phyloP scores from a whole-genome alignment of 2,113 vertebrate genomes.

The Hemichromis elongatus region DNA sequence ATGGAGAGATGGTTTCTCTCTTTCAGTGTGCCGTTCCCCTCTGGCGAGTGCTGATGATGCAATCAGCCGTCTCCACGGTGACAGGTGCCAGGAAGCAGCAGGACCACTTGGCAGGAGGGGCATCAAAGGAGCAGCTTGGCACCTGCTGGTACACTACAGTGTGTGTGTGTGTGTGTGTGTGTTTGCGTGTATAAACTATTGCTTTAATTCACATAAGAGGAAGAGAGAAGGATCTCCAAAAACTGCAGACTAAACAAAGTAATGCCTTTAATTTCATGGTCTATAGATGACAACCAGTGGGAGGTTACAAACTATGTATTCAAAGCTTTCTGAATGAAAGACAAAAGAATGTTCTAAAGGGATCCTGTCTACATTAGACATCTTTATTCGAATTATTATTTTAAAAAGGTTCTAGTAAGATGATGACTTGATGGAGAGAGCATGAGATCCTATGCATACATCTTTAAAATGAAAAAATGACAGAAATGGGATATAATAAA shows the following conservation, averaged over 20 bases:
- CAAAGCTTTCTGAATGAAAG: neutral
- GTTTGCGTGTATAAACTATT: neutral
- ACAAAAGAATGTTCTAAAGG: neutral
- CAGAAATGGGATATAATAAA: neutral
- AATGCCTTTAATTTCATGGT: neutral
- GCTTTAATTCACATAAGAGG: slow-evolving; percentile 10
- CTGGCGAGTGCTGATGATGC: slow-evolving; percentile 66
- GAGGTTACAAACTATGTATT: neutral
- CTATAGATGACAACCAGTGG: neutral
- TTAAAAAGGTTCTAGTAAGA: neutral
- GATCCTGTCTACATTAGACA: neutral
- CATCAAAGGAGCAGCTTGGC: slow-evolving; percentile 54
- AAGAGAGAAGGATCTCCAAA: neutral
- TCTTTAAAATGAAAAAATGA: neutral
- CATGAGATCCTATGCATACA: neutral
- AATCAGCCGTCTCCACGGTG: slow-evolving; percentile 70
- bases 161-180: neutral
- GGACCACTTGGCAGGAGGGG: slow-evolving; percentile 56
- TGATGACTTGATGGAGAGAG: neutral
- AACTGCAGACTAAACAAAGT: slow-evolving; percentile 22
- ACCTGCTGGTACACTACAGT: slow-evolving; percentile 33
- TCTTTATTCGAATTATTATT: neutral
- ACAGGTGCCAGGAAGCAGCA: slow-evolving; percentile 69
- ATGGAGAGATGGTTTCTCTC: slow-evolving; percentile 56
- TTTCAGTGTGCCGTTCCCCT: slow-evolving; percentile 54